Evolutionary conservation across 2,888 invertebrate species (phyloP), one percentile per base, ranked within the genome.

Genomic region (Drosophila stalkeri): DNA sequence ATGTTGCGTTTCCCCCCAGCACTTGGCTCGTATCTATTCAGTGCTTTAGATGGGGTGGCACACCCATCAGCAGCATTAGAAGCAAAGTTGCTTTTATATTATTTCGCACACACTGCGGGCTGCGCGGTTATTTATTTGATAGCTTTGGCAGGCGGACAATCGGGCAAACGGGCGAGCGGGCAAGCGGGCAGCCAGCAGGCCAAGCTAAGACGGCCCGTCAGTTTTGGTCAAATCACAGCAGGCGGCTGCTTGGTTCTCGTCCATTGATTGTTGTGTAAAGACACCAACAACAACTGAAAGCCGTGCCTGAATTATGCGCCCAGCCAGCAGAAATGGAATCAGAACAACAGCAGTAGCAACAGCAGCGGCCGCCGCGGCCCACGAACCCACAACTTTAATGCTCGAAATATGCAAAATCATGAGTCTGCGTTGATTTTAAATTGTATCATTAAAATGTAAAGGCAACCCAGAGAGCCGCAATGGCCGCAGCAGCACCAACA

Each of bases 391-490:
- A 73, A 84, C 81, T 81, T 87, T 87, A 87, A 87, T 89, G 86
- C 76, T 75, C 75, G 61, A 85, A 87, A 87, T 87, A 87, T 87
- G 86, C 85, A 87, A 87, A 87, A 87, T 87, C 86, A 87, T 87
- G 86, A 87, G 89, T 87, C 89, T 87, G 87, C 82, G 86, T 89
- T 87, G 86, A 85, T 87, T 87, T 87, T 89, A 87, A 87, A 87
- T 87, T 87, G 86, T 87, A 89, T 87, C 86, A 86, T 86, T 86
- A 86, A 86, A 86, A 87, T 74, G 81, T 77, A 62, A 71, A 73
- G 71, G 68, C 74, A 67, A 56, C 54, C 54, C 66, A 57, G 57
- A 56, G 65, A 62, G 59, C 72, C 57, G 56, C 75, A 64, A 60
- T 60, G 59, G 63, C 47, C 56, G 20, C 75, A 47, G 47, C 74